phyloP scores from a whole-genome alignment of 2,888 invertebrate genomes.

The Alloscopus bannaensis region DNA sequence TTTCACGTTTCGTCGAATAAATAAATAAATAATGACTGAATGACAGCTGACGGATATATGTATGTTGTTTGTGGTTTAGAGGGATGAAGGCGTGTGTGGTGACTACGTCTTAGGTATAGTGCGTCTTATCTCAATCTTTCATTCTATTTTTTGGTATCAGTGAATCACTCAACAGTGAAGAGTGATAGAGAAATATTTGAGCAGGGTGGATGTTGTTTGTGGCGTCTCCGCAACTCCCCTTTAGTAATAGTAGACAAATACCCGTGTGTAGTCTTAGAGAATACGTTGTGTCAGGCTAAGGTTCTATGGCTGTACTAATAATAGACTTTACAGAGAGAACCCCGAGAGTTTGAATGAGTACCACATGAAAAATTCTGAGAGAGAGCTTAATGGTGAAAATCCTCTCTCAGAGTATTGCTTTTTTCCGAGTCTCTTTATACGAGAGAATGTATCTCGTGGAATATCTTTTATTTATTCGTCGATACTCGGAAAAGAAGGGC shows the following conservation, averaged over 20 bases:
- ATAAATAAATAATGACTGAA: conserved; percentile 60
- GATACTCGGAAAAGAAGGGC: conserved; percentile 47
- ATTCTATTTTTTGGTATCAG: conserved; percentile 9
- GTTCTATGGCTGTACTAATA: conserved; percentile 17
- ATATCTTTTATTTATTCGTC: conserved; percentile 58
- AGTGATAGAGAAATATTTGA: conserved; percentile 21
- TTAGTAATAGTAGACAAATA: neutral
- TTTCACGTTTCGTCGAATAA: conserved; percentile 46
- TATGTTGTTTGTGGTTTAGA: conserved; percentile 8
- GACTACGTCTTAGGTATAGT: neutral
- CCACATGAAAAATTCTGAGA: neutral
- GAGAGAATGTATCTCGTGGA: conserved; percentile 5
- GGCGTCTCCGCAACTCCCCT: neutral
- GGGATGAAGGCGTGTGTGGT: neutral
- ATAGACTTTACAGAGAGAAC: too few species aligned
- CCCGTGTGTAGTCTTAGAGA: neutral
- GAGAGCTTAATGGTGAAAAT: conserved; percentile 4
- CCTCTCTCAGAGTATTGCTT: neutral
- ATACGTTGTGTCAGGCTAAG: too few species aligned
- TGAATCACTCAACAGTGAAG: conserved; percentile 41
- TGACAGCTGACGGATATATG: conserved; percentile 58
- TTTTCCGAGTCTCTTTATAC: conserved; percentile 7
- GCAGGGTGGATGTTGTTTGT: neutral
- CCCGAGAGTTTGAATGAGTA: conserved; percentile 19
- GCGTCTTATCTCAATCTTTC: conserved; percentile 13